Base-by-base conservation (phyloP, 2,888 invertebrate species). In the Drosophila leonis region DNA sequence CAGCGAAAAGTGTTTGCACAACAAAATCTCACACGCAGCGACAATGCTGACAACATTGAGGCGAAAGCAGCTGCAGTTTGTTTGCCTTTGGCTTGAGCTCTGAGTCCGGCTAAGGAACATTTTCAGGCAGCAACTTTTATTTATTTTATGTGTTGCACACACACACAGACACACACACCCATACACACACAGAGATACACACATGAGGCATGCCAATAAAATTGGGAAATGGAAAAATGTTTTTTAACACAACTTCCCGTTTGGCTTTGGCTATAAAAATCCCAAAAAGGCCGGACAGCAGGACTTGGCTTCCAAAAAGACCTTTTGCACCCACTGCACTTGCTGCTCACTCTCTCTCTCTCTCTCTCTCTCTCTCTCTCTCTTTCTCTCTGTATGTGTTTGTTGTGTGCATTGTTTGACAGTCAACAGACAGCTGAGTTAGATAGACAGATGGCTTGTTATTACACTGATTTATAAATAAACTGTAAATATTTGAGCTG, bases 401-500 rank as follows among this genome's bases (percentile, higher is more conserved):
- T 67, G 49, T 7, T 62, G 33, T 55, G 44, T 37, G 44, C 65
- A 64, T 63, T 55, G 69, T 65, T 64, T 82, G 79, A 71, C 84
- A 82, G 84, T 55, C 83, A 67, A 72, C 72, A 72, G 82, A 81
- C 87, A 83, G 72, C 61, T 41, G 33, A 63, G 56, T 31, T 67
- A 65, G 66, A 77, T 54, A 71, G 77, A 78, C 70, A 82, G 90
- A 87, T 82, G 85, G 85, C 85, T 89, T 84, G 84, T 85, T 85
- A 85, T 85, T 89, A 85, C 90, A 85, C 82, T 87, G 84, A 85
- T 85, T 85, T 85, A 84, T 89, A 85, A 85, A 85, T 87, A 85
- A 85, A 89, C 75, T 89, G 90, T 84, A 84, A 84, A 85, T 87
- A 87, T 89, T 87, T 87, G 86, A 74, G 55, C 64, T 62, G 51